Percentiles rank a stretch among this genome's conserved stretches.
Conservation (phyloP, 2,888 invertebrate species). For the Troglohyphantes excavatus region DNA sequence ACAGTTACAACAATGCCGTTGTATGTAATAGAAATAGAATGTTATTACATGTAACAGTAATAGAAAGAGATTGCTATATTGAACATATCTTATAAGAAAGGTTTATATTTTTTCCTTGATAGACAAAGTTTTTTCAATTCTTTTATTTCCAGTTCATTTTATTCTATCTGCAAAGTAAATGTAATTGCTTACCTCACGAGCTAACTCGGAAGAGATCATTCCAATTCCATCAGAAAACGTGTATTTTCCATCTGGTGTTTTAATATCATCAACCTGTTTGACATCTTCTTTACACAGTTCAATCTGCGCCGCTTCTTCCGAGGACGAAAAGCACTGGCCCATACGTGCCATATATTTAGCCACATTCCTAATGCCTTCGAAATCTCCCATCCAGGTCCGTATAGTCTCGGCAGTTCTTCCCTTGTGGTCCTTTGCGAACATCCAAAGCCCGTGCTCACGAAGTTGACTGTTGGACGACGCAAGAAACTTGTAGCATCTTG, state of each 20-base stretch:
- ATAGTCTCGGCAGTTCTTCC: constrained; percentile 78
- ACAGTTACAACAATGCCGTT: too few relatives aligned
- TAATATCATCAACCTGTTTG: neutral
- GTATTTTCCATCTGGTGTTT: constrained; percentile 54
- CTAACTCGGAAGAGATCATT: constrained; percentile 76
- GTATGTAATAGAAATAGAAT: too few relatives aligned
- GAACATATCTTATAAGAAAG: too few relatives aligned
- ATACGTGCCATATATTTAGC: constrained; percentile 83
- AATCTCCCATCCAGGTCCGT: constrained; percentile 80
- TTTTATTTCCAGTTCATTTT: too few relatives aligned
- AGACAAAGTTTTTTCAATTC: too few relatives aligned
- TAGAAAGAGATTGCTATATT: too few relatives aligned
- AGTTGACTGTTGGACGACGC: constrained; percentile 81
- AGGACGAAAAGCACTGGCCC: constrained; percentile 82
- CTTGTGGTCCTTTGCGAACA: constrained; percentile 78
- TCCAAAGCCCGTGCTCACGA: constrained; percentile 80
- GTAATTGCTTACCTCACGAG: constrained; percentile 61
- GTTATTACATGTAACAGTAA: too few relatives aligned
- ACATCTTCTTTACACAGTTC: constrained; percentile 28
- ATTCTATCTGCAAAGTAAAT: too few relatives aligned
- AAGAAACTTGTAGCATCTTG: constrained; percentile 80
- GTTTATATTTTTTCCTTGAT: too few relatives aligned
- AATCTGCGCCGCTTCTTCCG: constrained; percentile 68
- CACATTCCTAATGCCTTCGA: constrained; percentile 79
- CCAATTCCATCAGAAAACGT: constrained; percentile 80